Evolutionary conservation across 2,888 invertebrate genomes (phyloP), one percentile per base, ranked within the genome.

Genomic region (Reticulitermes lucifugus): DNA sequence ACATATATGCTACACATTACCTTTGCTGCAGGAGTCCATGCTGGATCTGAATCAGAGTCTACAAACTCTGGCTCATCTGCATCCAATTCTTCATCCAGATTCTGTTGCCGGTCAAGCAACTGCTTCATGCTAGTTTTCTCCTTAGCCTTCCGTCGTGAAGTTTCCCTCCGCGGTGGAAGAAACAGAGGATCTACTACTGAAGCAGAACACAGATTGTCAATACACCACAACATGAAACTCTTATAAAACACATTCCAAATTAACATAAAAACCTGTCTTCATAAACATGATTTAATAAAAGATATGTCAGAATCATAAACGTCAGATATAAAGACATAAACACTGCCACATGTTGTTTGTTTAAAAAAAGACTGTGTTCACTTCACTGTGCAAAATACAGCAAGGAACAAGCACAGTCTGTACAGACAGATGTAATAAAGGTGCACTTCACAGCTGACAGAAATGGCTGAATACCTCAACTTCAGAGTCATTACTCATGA

Each of bases 31-130:
- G 95, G 95, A n/a, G 94, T 95, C 95, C 95, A 95, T n/a, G 94
- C 95, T 14, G 95, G 95, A 92, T 95, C 95, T 14, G 94, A 93
- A 90, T 95, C 95, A 0, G 95, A 95, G 90, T 94, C 94, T 65
- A 91, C 91, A 88, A 93, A 93, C 89, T 93, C 93, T 51, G 92
- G 91, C 87, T 94, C 94, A 88, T 93, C 94, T 73, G 90, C 89
- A 86, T 94, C 93, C 55, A 83, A 65, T 43, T 93, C 93, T 59
- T 87, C 88, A 55, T 87, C 86, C 59, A 85, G 83, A 83, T 71
- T 83, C 71, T 85, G 83, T 41, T 87, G 84, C 18, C 86, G 89
- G 88, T 91, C 91, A 85, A 93, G 90, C 85, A 93, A 90, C 87
- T 93, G 92, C 88, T 93, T 91, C 87, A 92, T 92, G 87, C 92